Conservation (phyloP, 2,113 vertebrate genomes). For the Cnemophilus loriae region DNA sequence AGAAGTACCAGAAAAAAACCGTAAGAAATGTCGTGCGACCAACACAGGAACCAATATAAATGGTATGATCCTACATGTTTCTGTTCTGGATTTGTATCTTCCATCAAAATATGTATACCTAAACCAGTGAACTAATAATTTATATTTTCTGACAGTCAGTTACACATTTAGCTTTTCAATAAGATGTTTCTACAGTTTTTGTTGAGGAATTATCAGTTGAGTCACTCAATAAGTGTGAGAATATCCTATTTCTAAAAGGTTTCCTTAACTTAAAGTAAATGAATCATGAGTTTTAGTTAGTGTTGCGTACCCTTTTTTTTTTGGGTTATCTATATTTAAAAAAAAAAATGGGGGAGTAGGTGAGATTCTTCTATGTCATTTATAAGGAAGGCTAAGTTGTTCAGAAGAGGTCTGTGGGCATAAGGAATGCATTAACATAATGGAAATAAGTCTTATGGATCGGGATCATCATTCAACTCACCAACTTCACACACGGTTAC, state of each 20-base stretch:
- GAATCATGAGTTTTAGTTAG: neutral
- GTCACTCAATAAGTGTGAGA: neutral
- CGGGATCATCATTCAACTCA: neutral
- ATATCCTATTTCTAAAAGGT: neutral
- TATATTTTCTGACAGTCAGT: neutral
- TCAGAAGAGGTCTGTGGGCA: neutral
- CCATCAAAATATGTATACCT: neutral
- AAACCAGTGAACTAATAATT: neutral
- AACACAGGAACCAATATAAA: neutral
- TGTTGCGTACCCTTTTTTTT: neutral
- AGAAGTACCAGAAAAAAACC: neutral
- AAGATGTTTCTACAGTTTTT: neutral
- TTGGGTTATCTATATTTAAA: too few relatives aligned
- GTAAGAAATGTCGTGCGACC: neutral
- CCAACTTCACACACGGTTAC: neutral
- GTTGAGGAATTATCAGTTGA: neutral
- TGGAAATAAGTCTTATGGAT: neutral
- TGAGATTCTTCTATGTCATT: neutral
- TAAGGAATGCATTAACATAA: neutral
- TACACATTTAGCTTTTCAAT: neutral
- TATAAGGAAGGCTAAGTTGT: neutral
- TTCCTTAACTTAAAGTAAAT: neutral
- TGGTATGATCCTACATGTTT: neutral
- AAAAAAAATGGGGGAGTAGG: neutral
- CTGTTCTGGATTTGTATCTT: neutral